Evolutionary conservation across 2,797 vertebrate genomes (phyloP), one percentile per base, ranked within the genome.

Genomic region (Lophius americanus): DNA sequence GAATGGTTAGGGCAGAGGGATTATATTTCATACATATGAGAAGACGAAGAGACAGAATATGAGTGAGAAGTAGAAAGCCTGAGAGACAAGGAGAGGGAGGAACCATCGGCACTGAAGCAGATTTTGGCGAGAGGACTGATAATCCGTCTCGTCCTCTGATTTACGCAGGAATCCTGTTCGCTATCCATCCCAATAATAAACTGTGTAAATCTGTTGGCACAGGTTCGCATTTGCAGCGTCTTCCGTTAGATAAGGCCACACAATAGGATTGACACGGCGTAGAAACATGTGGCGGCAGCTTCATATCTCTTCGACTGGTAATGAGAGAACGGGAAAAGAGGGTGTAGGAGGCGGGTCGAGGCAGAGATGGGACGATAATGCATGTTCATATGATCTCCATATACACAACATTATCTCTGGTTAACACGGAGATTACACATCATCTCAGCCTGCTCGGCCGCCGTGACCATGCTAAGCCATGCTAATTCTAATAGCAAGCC

Each of bases 391-490:
- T 82, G 76, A 84, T 84, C 74, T 86, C 60, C 76, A 79, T 76
- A 64, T 54, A 73, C 66, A 61, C 47, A 70, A 65, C 79, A 62
- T 78, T 78, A 88, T 90, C 83, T 76, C 47, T 70, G 76, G 76
- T 86, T 87, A 88, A 85, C 85, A 82, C 56, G 14, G 68, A 80
- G 83, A 88, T 89, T 88, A 88, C 81, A 74, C 73, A 63, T 71
- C 6, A 72, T 83, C 55, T 86, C 83, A 84, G 78, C 83, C 78
- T 43, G 78, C 75, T 66, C 70, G 68, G 61, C 70, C 75, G 71
- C 47, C 44, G 64, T 66, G 74, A 85, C 85, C 84, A 79, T 59
- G 77, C 73, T 84, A 83, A 89, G 71, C 82, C 80, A 82, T 60
- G 80, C 80, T 89, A 89, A 68, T 70, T 51, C 75, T 75, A 63